Evolutionary conservation across 2,888 invertebrate species (phyloP), one percentile per base, ranked within the genome.

Genomic region (Bembecia ichneumoniformis): DNA sequence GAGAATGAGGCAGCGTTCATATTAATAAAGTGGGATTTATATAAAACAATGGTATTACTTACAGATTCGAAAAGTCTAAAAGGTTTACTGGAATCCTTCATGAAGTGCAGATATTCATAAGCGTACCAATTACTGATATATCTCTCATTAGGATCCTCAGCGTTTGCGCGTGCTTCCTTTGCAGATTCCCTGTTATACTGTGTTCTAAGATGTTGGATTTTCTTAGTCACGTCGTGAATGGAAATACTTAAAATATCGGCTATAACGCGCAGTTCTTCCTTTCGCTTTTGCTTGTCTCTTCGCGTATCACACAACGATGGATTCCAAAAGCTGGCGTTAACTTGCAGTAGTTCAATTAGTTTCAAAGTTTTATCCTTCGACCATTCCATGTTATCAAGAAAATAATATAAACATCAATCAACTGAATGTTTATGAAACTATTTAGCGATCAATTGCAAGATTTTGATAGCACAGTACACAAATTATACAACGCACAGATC

Each of bases 161-260:
- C 67, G 36, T 73, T 72, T 0, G 83, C 88, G 20, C 89, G 77
- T 11, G 84, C 77, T 77, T 89, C 90, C 40, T 88, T 78, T 43
- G 86, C 87, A 3, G 88, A 87, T 58, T 90, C 90, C 4, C 90
- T 82, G 58, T 90, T 90, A 57, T 90, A 90, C 53, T 90, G 90
- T 1, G 90, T 90, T 3, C 90, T 77, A 40, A 90, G 70, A 52
- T 90, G 90, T 55, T 90, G 90, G 48, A 90, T 89, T 57, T 90
- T 90, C 59, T 90, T 90, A 1, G 90, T 89, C 20, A 87, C 76
- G 56, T 90, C 90, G 3, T 82, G 77, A 17, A 71, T 74, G 58
- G 68, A 73, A 53, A 86, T 74, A 5, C 72, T 74, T 14, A 87
- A 68, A 49, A 76, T 63, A 16, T 77, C 77, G 0, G 86, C 70